Percentiles rank a stretch among this genome's conserved stretches.
These are phyloP conservation scores for Steinernema carpocapsae DNA, from an alignment of 2,888 invertebrate species.

Conservation along the genomic window DNA sequence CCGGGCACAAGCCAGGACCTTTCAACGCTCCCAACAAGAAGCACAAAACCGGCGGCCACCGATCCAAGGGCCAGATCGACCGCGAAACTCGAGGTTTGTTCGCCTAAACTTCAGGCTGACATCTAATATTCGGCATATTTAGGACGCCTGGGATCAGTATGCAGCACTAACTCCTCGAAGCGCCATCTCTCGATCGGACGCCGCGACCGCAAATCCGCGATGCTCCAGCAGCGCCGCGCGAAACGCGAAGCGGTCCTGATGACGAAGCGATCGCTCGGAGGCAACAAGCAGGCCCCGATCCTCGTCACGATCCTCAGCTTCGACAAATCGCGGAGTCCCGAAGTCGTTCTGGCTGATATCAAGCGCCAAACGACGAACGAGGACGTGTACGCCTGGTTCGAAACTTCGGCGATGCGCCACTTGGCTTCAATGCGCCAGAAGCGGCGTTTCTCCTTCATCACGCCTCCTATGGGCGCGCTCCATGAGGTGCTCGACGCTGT, in stretches of 20 bases:
- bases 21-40: constrained; percentile 90
- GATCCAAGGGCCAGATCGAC: constrained; percentile 81
- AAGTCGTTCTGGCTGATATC: constrained; percentile 49
- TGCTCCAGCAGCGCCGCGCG: constrained; percentile 38
- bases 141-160: not conserved
- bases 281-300: constrained; percentile 42
- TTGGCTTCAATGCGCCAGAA: constrained; percentile 7
- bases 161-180: not conserved
- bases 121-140: not conserved
- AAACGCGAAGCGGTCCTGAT: constrained; percentile 41
- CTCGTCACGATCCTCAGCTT: constrained; percentile 40
- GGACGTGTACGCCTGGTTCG: constrained; percentile 24
- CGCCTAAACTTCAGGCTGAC: not conserved
- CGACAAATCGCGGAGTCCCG: constrained; percentile 49
- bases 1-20: constrained; percentile 75
- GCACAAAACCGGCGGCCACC: constrained; percentile 89
- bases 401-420: not conserved
- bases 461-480: constrained; percentile 38
- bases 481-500: constrained; percentile 60
- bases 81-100: constrained; percentile 50
- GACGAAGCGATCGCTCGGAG: constrained; percentile 41
- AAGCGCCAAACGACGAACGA: constrained; percentile 46
- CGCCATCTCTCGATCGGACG: not conserved
- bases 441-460: constrained; percentile 20
- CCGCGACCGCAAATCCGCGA: constrained; percentile 40